These are phyloP conservation scores for Pararge aegeria DNA, from an alignment of 1,140 invertebrate genomes.

Conservation along the genomic window DNA sequence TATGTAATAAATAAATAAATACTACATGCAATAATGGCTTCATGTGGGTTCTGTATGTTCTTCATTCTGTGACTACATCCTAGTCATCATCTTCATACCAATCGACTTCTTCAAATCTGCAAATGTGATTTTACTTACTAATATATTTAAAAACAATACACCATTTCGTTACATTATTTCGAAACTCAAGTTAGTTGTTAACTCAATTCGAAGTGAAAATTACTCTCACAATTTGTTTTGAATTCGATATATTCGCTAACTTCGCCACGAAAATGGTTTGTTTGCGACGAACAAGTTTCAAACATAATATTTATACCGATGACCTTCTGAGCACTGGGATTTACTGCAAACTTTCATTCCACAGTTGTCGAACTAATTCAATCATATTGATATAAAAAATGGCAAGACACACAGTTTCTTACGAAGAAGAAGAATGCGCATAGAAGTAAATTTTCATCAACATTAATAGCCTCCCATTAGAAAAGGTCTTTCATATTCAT, in stretches of 20 bases:
- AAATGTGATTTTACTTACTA: too few relatives aligned
- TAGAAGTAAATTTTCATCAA: too few relatives aligned
- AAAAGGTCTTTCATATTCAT: too few relatives aligned
- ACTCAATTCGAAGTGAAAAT: background rate
- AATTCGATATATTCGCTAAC: background rate
- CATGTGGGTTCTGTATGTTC: too few relatives aligned
- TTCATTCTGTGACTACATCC: too few relatives aligned
- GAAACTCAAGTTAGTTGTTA: background rate
- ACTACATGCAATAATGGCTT: too few relatives aligned
- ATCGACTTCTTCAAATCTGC: too few relatives aligned
- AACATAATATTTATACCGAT: conserved; percentile 5
- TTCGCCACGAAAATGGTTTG: background rate
- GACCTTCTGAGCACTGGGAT: conserved; percentile 21
- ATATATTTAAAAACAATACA: too few relatives aligned
- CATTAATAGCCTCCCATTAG: conserved; percentile 3
- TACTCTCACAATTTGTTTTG: background rate
- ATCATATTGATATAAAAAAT: background rate
- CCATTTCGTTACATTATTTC: background rate
- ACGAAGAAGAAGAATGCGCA: too few relatives aligned
- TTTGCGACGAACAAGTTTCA: background rate
- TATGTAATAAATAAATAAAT: too few relatives aligned
- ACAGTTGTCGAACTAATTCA: conserved; percentile 26
- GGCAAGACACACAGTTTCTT: background rate
- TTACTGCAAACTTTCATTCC: conserved; percentile 22
- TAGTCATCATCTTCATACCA: too few relatives aligned